phyloP scores from a whole-genome alignment of 2,113 vertebrate genomes.

The Pao palembangensis region DNA sequence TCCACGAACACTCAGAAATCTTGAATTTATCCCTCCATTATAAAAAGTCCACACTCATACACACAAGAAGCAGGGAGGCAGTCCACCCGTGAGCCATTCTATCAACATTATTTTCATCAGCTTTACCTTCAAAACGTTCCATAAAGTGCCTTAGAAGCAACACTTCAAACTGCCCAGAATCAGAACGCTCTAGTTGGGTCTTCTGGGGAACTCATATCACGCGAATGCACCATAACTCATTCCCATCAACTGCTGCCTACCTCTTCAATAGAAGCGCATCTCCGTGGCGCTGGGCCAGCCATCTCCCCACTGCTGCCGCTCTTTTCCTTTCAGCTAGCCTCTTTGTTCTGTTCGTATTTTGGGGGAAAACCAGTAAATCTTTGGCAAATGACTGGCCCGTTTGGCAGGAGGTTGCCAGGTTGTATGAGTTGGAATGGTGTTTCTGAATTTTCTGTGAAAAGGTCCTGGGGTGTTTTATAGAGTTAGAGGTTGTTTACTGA shows the following conservation, averaged over 20 bases:
- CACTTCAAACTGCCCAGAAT: not conserved
- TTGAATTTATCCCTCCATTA: conserved; percentile 11
- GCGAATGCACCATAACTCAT: conserved; percentile 30
- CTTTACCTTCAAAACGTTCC: not conserved
- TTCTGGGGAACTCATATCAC: conserved; percentile 21
- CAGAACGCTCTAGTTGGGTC: not conserved
- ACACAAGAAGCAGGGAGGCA: not conserved
- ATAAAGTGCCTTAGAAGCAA: not conserved
- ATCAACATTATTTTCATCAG: conserved; percentile 4
- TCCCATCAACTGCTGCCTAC: conserved; percentile 21
- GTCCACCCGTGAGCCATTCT: conserved; percentile 2
- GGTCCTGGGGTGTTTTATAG: conserved; percentile 11
- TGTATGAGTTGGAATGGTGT: conserved; percentile 48
- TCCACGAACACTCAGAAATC: conserved; percentile 4
- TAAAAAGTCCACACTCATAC: not conserved
- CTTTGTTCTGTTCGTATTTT: conserved; percentile 54
- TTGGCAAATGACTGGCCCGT: conserved; percentile 21
- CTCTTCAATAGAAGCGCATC: conserved; percentile 41
- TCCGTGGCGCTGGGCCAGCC: conserved; percentile 47
- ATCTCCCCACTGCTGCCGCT: conserved; percentile 42
- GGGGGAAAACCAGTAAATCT: conserved; percentile 55
- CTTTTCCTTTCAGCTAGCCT: conserved; percentile 31
- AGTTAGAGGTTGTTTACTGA: conserved; percentile 32
- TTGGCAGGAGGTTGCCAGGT: conserved; percentile 56
- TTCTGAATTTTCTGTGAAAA: conserved; percentile 26